A percentile compares a stretch with the other conserved stretches of the same genome.
Evolutionary conservation across 2,797 vertebrate genomes (phyloP).

Genomic region (Squalus acanthias): DNA sequence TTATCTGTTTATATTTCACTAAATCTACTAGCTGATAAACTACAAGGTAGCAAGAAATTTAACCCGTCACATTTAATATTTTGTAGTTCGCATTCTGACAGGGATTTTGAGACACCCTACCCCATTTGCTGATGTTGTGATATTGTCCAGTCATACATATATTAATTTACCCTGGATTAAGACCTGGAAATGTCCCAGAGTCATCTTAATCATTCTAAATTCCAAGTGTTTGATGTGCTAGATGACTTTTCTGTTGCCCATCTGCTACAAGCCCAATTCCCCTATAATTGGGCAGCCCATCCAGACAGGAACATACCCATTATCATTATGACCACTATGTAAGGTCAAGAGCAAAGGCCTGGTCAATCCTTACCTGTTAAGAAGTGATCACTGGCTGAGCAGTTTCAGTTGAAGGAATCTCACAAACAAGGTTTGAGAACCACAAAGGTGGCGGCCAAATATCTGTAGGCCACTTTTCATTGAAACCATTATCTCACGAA

Average conservation of each 20-base stretch:
- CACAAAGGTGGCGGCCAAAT: neutral
- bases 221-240: neutral
- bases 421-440: neutral
- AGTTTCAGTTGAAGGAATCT: neutral
- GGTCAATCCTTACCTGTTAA: slow-evolving; percentile 28
- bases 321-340: neutral
- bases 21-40: neutral
- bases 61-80: neutral
- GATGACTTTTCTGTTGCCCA: neutral
- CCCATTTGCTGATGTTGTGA: neutral
- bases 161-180: neutral
- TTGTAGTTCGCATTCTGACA: neutral
- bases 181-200: neutral
- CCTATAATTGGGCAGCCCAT: neutral
- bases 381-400: neutral
- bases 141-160: neutral
- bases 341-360: neutral
- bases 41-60: neutral
- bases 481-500: neutral
- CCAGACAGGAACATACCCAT: neutral
- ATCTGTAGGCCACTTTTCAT: slow-evolving; percentile 3
- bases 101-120: neutral
- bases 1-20: neutral
- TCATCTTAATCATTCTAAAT: neutral
- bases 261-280: neutral